Evolutionary conservation across 2,888 invertebrate species (phyloP), one percentile per base, ranked within the genome.

Genomic region (Chironomus tentans): DNA sequence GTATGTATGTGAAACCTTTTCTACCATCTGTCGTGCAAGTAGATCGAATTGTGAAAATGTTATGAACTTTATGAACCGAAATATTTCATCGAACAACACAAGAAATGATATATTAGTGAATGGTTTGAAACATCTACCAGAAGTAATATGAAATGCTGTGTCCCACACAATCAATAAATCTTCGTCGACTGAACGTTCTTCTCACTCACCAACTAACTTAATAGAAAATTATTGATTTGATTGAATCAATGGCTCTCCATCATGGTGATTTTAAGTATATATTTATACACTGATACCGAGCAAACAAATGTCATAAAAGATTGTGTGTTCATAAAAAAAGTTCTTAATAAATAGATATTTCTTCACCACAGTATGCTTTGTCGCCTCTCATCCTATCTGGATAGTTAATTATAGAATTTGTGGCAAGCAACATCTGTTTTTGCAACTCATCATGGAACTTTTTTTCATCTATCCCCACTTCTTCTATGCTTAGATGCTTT

Each of bases 121-220:
- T 38, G 15, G 56, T 18, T 18, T 56, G 15, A 21, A 68, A 22
- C 68, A 68, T 28, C 61, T 21, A 21, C 61, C 15, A 61, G 61
- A 61, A 61, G 68, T 28, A 15, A 68, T 28, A 21, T 28, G 68
- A 68, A 68, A 68, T 68, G 28, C 13, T 28, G 68, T 46, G 70
- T 70, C 70, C 70, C 70, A 70, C 70, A 70, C 70, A 70, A 70
- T 70, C 70, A 70, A 70, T 70, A 70, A 70, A 70, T 70, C 70
- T 70, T 70, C 46, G 21, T 70, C 47, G 70, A 70, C 18, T 15
- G 38, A 38, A 15, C 56, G 56, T 70, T 70, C 65, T 21, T 46
- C 47, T 70, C 48, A 18, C 7, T 48, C 18, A 46, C 38, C 28
- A 47, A 70, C 70, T 70, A 70, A 70, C 70, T 70, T 70, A 70